These are phyloP conservation scores for Illadopsis cleaveri DNA, from an alignment of 2,113 vertebrate species.

Conservation along the genomic window DNA sequence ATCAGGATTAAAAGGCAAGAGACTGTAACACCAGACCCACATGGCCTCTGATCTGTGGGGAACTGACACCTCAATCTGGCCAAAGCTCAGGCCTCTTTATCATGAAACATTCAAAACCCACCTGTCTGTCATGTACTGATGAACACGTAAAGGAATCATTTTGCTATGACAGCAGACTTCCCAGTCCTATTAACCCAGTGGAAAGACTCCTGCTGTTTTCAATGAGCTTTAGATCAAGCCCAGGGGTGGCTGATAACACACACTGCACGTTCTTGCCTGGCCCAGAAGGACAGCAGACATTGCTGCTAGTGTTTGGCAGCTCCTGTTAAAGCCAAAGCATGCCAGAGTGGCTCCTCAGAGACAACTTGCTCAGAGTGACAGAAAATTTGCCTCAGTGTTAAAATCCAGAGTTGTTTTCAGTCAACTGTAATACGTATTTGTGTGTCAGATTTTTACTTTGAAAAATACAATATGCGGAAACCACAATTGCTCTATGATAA, in stretches of 20 bases:
- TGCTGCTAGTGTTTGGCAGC: not conserved
- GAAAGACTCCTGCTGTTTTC: not conserved
- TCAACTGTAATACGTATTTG: not conserved
- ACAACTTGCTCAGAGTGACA: not conserved
- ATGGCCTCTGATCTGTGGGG: not conserved
- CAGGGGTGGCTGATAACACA: not conserved
- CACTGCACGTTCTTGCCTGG: accelerated
- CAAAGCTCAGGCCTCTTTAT: not conserved
- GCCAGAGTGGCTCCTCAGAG: not conserved
- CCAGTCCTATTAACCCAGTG: not conserved
- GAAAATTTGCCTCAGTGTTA: not conserved
- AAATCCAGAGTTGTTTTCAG: not conserved
- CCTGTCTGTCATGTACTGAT: not conserved
- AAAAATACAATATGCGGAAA: not conserved
- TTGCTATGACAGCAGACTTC: not conserved
- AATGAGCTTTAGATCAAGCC: not conserved
- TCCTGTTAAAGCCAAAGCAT: not conserved
- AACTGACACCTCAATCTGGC: not conserved
- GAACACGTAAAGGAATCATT: not conserved
- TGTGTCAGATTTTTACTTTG: not conserved
- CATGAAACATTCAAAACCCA: not conserved
- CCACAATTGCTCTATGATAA: conserved; percentile 14
- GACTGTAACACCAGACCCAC: not conserved
- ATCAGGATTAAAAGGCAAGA: not conserved
- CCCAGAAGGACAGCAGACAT: not conserved